Evolutionary conservation across 2,888 invertebrate genomes (phyloP), one percentile per base, ranked within the genome.

Genomic region (Campoplex nolae): DNA sequence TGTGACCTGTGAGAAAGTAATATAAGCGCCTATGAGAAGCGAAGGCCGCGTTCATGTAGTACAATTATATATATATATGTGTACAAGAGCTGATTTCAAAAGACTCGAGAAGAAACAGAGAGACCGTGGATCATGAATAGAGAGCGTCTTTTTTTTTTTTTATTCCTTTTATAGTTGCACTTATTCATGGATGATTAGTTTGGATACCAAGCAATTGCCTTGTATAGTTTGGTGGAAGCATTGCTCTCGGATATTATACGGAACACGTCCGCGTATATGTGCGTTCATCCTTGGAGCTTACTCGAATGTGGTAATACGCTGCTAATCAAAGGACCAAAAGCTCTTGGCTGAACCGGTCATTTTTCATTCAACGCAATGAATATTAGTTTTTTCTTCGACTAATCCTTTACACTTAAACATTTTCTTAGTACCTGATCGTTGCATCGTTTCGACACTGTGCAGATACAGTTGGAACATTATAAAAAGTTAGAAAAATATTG

Each of bases 121-220:
- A 80, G 4, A 23, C 28, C 18, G 71, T 11, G 38, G 65, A 56
- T 78, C 65, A 45, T 83, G 45, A 83, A 76, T 62, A 76, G 45
- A 76, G 70, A 51, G 1, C 3, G 2, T 42, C 48, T 54, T 48
- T 73, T 23, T 23, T 0, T 0, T 23, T 23, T 62, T 75, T 54
- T 23, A 62, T 54, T 56, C 23, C 16, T n/a, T 58, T 45, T 32
- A 11, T 67, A 11, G 70, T 54, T 67, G n/a, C 42, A 77, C 74
- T 71, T 68, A 74, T 78, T 56, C 73, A 28, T 65, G 58, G 28
- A 67, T 74, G 74, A 84, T 79, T 79, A 48, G 67, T 73, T 74
- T 42, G 48, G n/a, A 74, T 65, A 16, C 23, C 32, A 23, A 42
- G 23, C 48, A 35, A 58, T 54, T 51, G 35, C 18, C 48, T 35